Evolutionary conservation across 2,888 invertebrate species (phyloP).

Genomic region (Anoncus sp.): DNA sequence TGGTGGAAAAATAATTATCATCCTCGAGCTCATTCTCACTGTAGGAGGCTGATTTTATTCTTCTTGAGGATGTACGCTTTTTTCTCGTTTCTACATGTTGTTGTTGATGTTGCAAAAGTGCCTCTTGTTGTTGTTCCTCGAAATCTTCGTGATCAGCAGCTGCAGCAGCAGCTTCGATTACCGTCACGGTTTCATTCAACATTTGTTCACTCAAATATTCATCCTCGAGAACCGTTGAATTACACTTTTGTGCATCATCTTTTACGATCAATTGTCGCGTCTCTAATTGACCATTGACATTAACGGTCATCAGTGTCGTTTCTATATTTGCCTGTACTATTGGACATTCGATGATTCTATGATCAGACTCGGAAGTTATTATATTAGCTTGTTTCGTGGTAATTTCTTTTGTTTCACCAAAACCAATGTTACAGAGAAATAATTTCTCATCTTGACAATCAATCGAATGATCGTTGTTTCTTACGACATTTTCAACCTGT

Average conservation of each 20-base stretch:
- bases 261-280: constrained; percentile 55
- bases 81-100: too few relatives aligned
- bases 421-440: constrained; percentile 71
- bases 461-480: constrained; percentile 40
- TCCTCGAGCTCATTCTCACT: constrained; percentile 72
- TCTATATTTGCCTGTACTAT: constrained; percentile 49
- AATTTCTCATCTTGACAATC: constrained; percentile 72
- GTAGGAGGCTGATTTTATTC: constrained; percentile 73
- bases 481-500: constrained; percentile 36
- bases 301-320: constrained; percentile 54
- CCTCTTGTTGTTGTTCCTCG: constrained; percentile 40
- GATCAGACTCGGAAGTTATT: constrained; percentile 37
- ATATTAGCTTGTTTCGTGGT: constrained; percentile 44
- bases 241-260: constrained; percentile 39
- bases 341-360: constrained; percentile 40
- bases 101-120: constrained; percentile 21
- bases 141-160: constrained; percentile 22
- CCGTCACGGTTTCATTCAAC: constrained; percentile 51
- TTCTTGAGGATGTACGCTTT: constrained; percentile 75
- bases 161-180: constrained; percentile 41
- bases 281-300: constrained; percentile 62
- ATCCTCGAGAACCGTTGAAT: constrained; percentile 55
- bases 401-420: constrained; percentile 64
- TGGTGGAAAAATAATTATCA: constrained; percentile 52
- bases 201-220: constrained; percentile 63